A percentile compares a stretch with the other conserved stretches of the same genome.
These are phyloP conservation scores for Drosophila pseudoananassae DNA, from an alignment of 1,140 invertebrate genomes.

Conservation along the genomic window DNA sequence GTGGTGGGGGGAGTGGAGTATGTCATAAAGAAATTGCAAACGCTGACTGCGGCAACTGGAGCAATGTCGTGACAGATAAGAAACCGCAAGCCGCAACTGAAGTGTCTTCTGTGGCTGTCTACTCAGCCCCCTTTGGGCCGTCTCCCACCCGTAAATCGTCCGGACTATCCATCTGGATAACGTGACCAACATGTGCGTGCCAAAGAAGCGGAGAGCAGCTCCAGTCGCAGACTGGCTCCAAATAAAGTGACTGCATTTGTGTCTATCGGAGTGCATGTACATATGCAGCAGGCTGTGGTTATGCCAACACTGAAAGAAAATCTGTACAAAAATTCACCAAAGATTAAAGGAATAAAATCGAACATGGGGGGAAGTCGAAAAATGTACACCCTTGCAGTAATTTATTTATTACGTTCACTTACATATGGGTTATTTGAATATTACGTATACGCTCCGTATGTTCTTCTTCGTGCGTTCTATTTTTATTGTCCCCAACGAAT, in stretches of 20 bases:
- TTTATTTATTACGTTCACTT: no score
- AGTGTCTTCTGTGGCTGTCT: constrained; percentile 29
- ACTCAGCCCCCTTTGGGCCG: background rate
- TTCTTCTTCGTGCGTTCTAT: no score
- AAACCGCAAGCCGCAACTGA: constrained; percentile 56
- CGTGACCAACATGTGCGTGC: constrained; percentile 67
- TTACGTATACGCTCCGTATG: no score
- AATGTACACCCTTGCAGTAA: no score
- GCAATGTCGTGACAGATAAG: constrained; percentile 77
- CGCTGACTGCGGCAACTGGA: constrained; percentile 62
- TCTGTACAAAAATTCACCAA: background rate
- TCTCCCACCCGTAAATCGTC: constrained; percentile 9
- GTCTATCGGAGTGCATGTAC: constrained; percentile 49
- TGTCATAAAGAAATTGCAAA: constrained; percentile 75
- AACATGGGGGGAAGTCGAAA: no score
- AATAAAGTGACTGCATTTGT: constrained; percentile 72
- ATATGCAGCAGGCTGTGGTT: constrained; percentile 13
- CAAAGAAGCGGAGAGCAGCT: constrained; percentile 31
- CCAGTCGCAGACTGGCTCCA: constrained; percentile 47
- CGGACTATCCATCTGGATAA: constrained; percentile 42
- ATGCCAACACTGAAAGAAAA: constrained; percentile 23
- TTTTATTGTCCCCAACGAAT: no score
- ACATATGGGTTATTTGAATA: no score
- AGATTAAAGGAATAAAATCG: no score
- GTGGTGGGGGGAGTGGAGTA: constrained; percentile 23